phyloP scores from a whole-genome alignment of 2,113 vertebrate species.

The Burhinus bistriatus region DNA sequence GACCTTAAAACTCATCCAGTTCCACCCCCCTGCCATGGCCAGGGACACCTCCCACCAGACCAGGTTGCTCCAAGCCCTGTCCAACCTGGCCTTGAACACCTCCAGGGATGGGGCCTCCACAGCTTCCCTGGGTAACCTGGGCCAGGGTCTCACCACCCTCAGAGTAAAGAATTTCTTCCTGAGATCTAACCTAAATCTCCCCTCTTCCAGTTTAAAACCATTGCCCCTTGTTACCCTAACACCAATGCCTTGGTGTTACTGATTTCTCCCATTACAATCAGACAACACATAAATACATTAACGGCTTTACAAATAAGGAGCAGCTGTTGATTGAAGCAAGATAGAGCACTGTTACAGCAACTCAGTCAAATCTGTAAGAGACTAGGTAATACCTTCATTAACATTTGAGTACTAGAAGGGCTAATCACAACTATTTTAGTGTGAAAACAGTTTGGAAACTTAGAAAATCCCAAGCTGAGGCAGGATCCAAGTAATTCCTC shows the following conservation, averaged over 20 bases:
- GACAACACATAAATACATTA: fast-evolving
- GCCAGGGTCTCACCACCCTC: not conserved
- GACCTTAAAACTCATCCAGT: too few relatives aligned
- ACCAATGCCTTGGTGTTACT: not conserved
- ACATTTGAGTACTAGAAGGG: fast-evolving
- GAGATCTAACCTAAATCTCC: not conserved
- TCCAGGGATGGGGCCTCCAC: not conserved
- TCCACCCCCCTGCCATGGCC: too few relatives aligned
- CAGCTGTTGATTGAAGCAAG: not conserved
- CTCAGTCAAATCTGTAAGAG: not conserved
- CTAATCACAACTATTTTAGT: not conserved
- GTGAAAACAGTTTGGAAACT: not conserved
- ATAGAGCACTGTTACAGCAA: fast-evolving
- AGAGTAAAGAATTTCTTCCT: not conserved
- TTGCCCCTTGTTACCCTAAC: not conserved
- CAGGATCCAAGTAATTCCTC: not conserved
- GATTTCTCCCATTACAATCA: not conserved
- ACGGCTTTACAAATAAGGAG: not conserved
- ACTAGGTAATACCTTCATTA: not conserved
- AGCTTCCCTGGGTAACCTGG: not conserved
- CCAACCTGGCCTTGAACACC: not conserved
- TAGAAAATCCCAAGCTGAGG: not conserved
- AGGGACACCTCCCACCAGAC: too few relatives aligned
- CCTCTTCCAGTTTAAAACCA: not conserved
- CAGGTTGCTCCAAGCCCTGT: not conserved